These are phyloP conservation scores for Syngnathus scovelli DNA, from an alignment of 2,113 vertebrate genomes.

Conservation along the genomic window DNA sequence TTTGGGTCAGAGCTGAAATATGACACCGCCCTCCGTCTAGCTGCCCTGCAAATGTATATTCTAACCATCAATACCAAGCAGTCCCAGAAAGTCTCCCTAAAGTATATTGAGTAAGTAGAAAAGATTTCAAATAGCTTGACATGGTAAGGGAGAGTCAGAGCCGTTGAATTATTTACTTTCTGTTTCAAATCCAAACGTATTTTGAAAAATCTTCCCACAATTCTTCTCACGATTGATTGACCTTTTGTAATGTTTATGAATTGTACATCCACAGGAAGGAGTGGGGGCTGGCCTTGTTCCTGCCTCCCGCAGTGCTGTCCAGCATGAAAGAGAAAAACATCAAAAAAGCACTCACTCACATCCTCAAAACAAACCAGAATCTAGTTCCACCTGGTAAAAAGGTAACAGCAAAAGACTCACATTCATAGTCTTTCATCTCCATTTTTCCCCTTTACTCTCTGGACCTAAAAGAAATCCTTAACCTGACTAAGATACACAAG, in stretches of 20 bases:
- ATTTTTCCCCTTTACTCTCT: not conserved
- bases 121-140: slow-evolving; percentile 17
- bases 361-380: slow-evolving; percentile 98
- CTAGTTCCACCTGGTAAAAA: slow-evolving; percentile 97
- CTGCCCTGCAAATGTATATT: slow-evolving; percentile 96
- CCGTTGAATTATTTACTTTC: not conserved
- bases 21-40: slow-evolving; percentile 88
- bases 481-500: slow-evolving; percentile 15
- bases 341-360: slow-evolving; percentile 97
- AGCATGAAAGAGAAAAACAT: slow-evolving; percentile 99
- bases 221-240: slow-evolving; percentile 14
- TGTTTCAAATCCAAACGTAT: not conserved
- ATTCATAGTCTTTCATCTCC: not conserved
- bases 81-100: slow-evolving; percentile 95
- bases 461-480: slow-evolving; percentile 3
- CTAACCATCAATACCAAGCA: slow-evolving; percentile 93
- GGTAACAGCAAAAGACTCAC: slow-evolving; percentile 59
- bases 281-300: slow-evolving; percentile 95
- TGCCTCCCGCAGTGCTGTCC: slow-evolving; percentile 94
- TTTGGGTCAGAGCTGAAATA: slow-evolving; percentile 97
- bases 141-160: not conserved
- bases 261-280: slow-evolving; percentile 80
- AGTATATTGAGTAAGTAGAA: slow-evolving; percentile 94
- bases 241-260: slow-evolving; percentile 24
- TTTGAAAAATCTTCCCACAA: not conserved